Conservation (phyloP, 2,113 vertebrate genomes). For the Calidris pugnax region DNA sequence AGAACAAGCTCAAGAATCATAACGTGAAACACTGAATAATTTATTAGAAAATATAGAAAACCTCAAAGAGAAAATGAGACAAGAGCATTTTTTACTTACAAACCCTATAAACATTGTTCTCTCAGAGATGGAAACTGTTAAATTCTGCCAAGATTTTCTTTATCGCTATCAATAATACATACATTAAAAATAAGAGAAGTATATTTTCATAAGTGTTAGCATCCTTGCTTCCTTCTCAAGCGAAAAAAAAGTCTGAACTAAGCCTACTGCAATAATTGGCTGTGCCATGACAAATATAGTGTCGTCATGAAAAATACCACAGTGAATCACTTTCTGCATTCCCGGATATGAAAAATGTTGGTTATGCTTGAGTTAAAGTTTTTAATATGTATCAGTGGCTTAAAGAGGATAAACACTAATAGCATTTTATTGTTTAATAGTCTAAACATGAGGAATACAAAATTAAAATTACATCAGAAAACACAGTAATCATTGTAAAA, state of each 20-base stretch:
- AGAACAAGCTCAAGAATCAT: conserved; percentile 8
- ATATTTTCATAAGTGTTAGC: background rate
- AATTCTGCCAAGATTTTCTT: background rate
- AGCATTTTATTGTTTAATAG: background rate
- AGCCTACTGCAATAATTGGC: background rate
- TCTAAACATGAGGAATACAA: background rate
- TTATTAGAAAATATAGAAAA: conserved; percentile 10
- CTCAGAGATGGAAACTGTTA: background rate
- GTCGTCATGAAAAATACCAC: background rate
- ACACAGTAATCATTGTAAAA: background rate
- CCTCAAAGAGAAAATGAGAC: background rate
- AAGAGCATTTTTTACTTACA: background rate
- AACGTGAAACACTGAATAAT: background rate
- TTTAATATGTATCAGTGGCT: background rate
- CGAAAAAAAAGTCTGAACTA: background rate
- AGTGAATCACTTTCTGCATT: background rate
- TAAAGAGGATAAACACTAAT: background rate
- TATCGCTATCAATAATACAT: background rate
- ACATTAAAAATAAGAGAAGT: background rate
- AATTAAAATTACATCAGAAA: background rate
- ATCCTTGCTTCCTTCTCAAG: background rate
- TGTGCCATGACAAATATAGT: background rate
- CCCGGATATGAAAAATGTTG: background rate
- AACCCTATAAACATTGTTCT: background rate
- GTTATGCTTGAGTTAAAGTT: background rate